Conservation (phyloP, 2,888 invertebrate genomes). For the Melanotus villosus region DNA sequence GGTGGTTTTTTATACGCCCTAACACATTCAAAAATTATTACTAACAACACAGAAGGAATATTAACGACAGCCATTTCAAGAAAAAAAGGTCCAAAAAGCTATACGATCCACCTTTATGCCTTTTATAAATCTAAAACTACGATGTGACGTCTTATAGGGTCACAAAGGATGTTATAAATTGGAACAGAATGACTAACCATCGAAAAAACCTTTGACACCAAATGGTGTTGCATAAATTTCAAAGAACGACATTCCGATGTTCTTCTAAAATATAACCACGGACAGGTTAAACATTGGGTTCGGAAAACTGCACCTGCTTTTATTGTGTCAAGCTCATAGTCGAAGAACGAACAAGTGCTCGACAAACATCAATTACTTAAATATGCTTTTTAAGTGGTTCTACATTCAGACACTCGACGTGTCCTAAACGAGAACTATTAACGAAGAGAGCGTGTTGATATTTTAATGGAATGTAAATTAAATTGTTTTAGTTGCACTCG, state of each 20-base stretch:
- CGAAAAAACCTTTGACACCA: slow-evolving; percentile 42
- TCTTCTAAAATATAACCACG: slow-evolving; percentile 56
- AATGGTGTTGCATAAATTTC: slow-evolving; percentile 59
- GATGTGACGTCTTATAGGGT: background rate
- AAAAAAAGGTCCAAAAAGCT: background rate
- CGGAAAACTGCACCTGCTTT: slow-evolving; percentile 48
- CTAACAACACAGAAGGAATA: background rate
- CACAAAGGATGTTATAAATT: slow-evolving; percentile 48
- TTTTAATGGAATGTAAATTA: slow-evolving; percentile 22
- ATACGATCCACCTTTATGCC: background rate
- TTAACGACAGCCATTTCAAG: background rate
- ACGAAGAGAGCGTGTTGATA: slow-evolving; percentile 11
- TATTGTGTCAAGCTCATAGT: slow-evolving; percentile 61
- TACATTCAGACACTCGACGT: slow-evolving; percentile 32
- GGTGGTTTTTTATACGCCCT: no score
- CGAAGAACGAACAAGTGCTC: slow-evolving; percentile 60
- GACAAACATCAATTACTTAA: slow-evolving; percentile 57
- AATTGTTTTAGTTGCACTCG: slow-evolving; percentile 13
- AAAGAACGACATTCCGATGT: slow-evolving; percentile 59
- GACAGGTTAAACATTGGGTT: slow-evolving; percentile 35
- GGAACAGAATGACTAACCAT: slow-evolving; percentile 41
- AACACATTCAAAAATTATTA: background rate
- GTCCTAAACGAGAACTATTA: slow-evolving; percentile 19
- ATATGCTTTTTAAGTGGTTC: slow-evolving; percentile 30
- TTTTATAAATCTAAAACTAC: slow-evolving; percentile 9